A percentile compares a stretch with the other conserved stretches of the same genome.
phyloP scores from a whole-genome alignment of 2,797 vertebrate species.

The Trachops cirrhosus region DNA sequence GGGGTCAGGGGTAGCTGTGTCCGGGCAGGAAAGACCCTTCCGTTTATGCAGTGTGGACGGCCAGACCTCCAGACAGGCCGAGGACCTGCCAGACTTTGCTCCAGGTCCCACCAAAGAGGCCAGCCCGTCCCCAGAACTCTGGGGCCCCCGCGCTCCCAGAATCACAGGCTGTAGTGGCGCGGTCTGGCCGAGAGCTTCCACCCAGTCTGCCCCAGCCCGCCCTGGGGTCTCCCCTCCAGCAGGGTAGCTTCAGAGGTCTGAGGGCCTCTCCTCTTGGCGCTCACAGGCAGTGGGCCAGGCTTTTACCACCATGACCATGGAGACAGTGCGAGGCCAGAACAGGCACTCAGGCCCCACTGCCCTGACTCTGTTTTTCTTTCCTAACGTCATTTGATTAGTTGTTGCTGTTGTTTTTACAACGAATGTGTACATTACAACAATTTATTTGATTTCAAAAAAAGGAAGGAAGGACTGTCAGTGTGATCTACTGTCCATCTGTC shows the following conservation, averaged over 20 bases:
- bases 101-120: background rate
- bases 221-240: background rate
- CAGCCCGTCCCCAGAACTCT: background rate
- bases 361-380: background rate
- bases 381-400: background rate
- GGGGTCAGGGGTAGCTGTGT: background rate
- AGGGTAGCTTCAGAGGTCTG: background rate
- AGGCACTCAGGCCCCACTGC: background rate
- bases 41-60: background rate
- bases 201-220: background rate
- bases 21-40: background rate
- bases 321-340: background rate
- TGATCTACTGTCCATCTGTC: background rate
- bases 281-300: background rate
- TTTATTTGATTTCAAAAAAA: background rate
- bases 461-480: background rate
- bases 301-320: background rate
- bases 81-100: background rate
- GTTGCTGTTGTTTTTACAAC: background rate
- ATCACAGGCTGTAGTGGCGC: background rate
- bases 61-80: fast-evolving
- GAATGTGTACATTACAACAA: background rate
- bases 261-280: background rate
- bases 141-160: background rate
- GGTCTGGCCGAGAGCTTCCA: background rate